A percentile compares a stretch with the other conserved stretches of the same genome.
Conservation (phyloP, 2,888 invertebrate genomes). For the Lasioglossum marginatum region DNA sequence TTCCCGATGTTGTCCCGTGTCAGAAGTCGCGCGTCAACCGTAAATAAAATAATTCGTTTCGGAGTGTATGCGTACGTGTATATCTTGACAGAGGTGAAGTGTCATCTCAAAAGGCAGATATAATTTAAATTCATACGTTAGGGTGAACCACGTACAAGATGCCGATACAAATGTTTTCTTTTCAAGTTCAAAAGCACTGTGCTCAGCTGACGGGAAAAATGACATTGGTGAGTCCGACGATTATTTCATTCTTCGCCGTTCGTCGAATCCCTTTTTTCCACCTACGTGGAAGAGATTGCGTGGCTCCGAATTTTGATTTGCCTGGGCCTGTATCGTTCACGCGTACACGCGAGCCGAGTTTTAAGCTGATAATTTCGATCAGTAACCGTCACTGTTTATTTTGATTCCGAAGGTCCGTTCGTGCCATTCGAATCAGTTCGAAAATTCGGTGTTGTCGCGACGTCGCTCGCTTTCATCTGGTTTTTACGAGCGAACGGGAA, state of each 20-base stretch:
- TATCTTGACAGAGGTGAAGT: slow-evolving; percentile 73
- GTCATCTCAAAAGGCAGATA: slow-evolving; percentile 73
- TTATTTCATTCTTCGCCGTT: background rate
- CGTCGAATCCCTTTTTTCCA: background rate
- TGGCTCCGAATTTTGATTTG: slow-evolving; percentile 3
- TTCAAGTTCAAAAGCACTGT: slow-evolving; percentile 71
- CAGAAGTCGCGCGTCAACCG: slow-evolving; percentile 26
- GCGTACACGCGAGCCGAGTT: background rate
- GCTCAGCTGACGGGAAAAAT: slow-evolving; percentile 69
- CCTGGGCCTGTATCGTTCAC: background rate
- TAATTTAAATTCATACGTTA: slow-evolving; percentile 70
- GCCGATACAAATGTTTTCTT: slow-evolving; percentile 73
- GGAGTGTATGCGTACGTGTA: slow-evolving; percentile 43
- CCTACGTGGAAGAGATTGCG: background rate
- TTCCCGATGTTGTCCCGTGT: slow-evolving; percentile 9
- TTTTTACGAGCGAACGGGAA: background rate
- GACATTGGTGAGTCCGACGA: slow-evolving; percentile 74
- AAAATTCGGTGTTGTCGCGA: background rate
- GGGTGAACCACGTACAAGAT: slow-evolving; percentile 69
- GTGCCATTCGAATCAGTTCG: background rate
- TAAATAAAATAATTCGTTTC: slow-evolving; percentile 62
- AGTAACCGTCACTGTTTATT: slow-evolving; percentile 38
- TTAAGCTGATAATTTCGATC: slow-evolving; percentile 8
- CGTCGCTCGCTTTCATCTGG: background rate
- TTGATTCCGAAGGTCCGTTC: slow-evolving; percentile 31